Evolutionary conservation across 2,888 invertebrate genomes (phyloP), one percentile per base, ranked within the genome.

Genomic region (Drosophila mercatorum): DNA sequence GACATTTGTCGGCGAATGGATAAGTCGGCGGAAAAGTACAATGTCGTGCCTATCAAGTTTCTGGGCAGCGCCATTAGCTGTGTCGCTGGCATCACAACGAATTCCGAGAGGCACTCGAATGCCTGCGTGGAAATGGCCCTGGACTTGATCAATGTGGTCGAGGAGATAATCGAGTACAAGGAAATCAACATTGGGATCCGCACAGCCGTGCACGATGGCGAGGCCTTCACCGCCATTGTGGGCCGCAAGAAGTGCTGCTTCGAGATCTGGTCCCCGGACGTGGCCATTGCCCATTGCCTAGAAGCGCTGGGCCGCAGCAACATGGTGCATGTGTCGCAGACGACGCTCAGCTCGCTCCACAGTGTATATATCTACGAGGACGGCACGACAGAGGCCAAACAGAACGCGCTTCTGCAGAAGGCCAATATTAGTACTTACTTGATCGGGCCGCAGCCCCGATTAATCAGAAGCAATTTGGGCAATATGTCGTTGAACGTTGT

Each of bases 241-340:
- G 99, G 99, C 0, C 95, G 96, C 7, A 95, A 96, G 75, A 99
- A 98, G 93, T 98, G 98, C 97, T 98, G 98, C 91, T 98, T 96
- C 91, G 98, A 99, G 90, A 96, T 99, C 75, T 99, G 98, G 97
- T 97, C 97, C 0, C 96, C 96, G 89, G 98, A 98, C 92, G 98
- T 97, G n/a, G 96, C 97, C 17, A 96, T 98, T 83, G 98, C 98
- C 0, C 98, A 97, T 93, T 96, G 96, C 91, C 97, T 99, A 96
- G 98, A 98, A 91, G 95, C 97, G 41, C 96, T 97, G 1, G 99
- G 99, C 6, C 94, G 95, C 81, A 95, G 98, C 0, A 98, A 98
- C 95, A 95, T 95, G 92, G 96, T 98, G 0, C 98, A 98, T 91
- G 94, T 98, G 10, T 97, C 97, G 0, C 95, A 95, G 81, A 95